phyloP scores from a whole-genome alignment of 2,888 invertebrate genomes.

The Elmis aenea region DNA sequence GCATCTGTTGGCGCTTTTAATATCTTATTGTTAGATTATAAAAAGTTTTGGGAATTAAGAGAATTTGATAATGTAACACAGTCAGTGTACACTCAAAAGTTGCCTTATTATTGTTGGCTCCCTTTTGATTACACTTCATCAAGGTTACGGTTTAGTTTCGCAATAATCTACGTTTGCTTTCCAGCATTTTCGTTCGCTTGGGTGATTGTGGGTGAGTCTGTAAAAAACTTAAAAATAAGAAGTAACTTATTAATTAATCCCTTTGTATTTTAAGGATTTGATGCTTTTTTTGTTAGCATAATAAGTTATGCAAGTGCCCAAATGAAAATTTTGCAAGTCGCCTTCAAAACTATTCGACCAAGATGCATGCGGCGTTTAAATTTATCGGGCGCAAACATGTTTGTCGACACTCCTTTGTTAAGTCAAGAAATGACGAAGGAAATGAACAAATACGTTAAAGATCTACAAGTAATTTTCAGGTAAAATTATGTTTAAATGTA shows the following conservation, averaged over 20 bases:
- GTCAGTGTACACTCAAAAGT: conserved; percentile 22
- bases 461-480: conserved; percentile 29
- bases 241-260: too few species aligned
- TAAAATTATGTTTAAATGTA: too few species aligned
- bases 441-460: conserved; percentile 25
- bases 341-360: conserved; percentile 26
- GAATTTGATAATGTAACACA: conserved; percentile 9
- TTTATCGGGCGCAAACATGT: conserved; percentile 6
- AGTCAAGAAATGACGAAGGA: conserved; percentile 26
- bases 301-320: conserved; percentile 29
- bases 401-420: conserved; percentile 15
- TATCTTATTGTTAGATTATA: conserved; percentile 12
- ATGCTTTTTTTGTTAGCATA: conserved; percentile 28
- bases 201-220: conserved; percentile 20
- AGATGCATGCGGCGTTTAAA: conserved; percentile 24
- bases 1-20: conserved; percentile 10
- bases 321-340: conserved; percentile 27
- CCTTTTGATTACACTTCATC: conserved; percentile 19
- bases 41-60: conserved; percentile 4
- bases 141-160: conserved; percentile 14
- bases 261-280: conserved; percentile 22
- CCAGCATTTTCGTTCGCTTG: conserved; percentile 18
- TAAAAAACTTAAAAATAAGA: too few species aligned
- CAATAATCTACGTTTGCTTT: conserved; percentile 18
- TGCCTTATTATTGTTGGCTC: conserved; percentile 24